Evolutionary conservation across 2,113 vertebrate species (phyloP).

Genomic region (Gasterosteus nipponicus): DNA sequence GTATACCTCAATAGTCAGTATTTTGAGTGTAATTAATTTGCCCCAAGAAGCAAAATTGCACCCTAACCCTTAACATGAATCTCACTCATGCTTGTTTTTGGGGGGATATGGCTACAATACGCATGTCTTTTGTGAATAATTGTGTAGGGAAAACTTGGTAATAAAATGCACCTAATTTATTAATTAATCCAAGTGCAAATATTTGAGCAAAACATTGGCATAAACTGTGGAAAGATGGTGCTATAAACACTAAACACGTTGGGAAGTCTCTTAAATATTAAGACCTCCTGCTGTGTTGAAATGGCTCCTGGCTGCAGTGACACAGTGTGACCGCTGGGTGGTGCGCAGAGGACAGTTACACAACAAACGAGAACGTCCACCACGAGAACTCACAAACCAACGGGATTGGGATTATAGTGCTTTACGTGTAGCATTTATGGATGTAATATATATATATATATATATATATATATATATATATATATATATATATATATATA

Average conservation of each 20-base stretch:
- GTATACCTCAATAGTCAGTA: too few species aligned
- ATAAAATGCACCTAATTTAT: neutral
- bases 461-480: too few species aligned
- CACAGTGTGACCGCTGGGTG: neutral
- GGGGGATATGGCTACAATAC: too few species aligned
- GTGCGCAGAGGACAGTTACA: slow-evolving; percentile 45
- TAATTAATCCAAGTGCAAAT: too few species aligned
- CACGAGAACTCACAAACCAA: neutral
- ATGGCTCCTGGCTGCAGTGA: neutral
- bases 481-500: neutral
- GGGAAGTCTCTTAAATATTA: neutral
- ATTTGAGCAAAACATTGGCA: neutral
- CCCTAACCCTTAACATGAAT: too few species aligned
- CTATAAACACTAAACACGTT: neutral
- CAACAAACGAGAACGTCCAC: slow-evolving; percentile 26
- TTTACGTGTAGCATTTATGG: neutral
- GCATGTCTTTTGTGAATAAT: too few species aligned
- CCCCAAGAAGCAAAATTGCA: too few species aligned
- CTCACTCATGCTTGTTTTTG: too few species aligned
- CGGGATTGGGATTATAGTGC: neutral
- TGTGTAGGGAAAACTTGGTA: too few species aligned
- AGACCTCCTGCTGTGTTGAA: neutral
- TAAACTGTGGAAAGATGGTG: too few species aligned
- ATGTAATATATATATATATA: too few species aligned
- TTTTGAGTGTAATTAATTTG: too few species aligned